Percentiles rank a stretch among this genome's conserved stretches.
These are phyloP conservation scores for Vulpes vulpes DNA, from an alignment of 2,113 vertebrate species.

Conservation along the genomic window DNA sequence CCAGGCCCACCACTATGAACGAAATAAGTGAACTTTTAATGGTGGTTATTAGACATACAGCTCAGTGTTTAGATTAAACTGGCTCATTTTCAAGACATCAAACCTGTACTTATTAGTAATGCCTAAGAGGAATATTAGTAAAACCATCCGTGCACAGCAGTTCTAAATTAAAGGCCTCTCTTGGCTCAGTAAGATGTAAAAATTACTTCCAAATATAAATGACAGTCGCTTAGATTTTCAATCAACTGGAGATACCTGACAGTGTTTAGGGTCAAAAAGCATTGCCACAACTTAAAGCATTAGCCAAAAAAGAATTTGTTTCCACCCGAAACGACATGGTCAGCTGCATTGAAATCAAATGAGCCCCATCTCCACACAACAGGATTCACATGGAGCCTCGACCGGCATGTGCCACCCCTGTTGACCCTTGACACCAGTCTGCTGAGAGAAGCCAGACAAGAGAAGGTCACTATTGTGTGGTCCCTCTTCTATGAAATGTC, in stretches of 20 bases:
- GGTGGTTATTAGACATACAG: too few species aligned
- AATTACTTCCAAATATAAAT: not conserved
- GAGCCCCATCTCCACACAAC: accelerated
- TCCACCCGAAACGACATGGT: not conserved
- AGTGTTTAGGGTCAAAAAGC: not conserved
- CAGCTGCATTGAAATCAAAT: not conserved
- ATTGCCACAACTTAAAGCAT: accelerated
- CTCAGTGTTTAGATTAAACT: not conserved
- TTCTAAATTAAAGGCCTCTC: not conserved
- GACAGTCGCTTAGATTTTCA: not conserved
- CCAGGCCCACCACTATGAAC: accelerated
- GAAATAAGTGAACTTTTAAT: accelerated
- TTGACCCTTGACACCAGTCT: accelerated
- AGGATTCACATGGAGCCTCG: accelerated
- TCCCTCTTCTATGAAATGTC: accelerated
- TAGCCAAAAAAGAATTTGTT: not conserved
- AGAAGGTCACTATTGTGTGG: accelerated
- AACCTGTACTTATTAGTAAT: accelerated
- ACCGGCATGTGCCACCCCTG: accelerated
- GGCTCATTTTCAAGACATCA: not conserved
- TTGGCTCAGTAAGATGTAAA: not conserved
- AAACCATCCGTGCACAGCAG: accelerated
- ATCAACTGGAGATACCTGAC: too few species aligned
- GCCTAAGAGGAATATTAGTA: not conserved
- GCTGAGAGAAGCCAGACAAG: not conserved